These are phyloP conservation scores for Malaclemys terrapin DNA, from an alignment of 2,113 vertebrate genomes.

Conservation along the genomic window DNA sequence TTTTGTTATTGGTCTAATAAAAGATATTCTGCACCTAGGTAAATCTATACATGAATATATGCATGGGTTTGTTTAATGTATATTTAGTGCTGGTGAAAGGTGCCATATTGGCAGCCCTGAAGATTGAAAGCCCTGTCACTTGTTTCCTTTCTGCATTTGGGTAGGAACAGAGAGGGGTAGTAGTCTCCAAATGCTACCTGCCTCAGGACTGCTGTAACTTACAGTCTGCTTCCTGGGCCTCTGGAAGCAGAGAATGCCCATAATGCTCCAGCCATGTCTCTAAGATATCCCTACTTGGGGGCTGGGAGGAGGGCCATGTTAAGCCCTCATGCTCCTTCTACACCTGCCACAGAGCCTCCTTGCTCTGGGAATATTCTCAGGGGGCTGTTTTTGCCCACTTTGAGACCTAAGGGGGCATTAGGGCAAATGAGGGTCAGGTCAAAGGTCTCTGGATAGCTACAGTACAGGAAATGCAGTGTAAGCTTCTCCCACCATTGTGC, in stretches of 20 bases:
- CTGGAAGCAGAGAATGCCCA: background rate
- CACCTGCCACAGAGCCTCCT: too few species aligned
- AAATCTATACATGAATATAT: background rate
- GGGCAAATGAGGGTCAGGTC: background rate
- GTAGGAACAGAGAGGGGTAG: background rate
- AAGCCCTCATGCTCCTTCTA: background rate
- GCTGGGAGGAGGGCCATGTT: background rate
- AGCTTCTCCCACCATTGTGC: background rate
- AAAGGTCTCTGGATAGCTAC: background rate
- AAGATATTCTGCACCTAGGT: background rate
- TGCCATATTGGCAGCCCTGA: background rate
- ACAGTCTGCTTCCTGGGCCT: background rate
- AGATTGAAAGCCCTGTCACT: background rate
- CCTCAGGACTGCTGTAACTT: background rate
- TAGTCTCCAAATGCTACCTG: background rate
- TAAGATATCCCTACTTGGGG: background rate
- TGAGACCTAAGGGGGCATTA: background rate
- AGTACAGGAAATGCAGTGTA: background rate
- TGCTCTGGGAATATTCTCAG: background rate
- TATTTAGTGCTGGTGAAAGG: background rate
- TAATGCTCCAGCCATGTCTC: background rate
- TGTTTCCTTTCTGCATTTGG: background rate
- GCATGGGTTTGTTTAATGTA: background rate
- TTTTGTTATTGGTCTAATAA: accelerated
- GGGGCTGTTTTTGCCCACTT: background rate